A percentile compares a stretch with the other conserved stretches of the same genome.
Conservation (phyloP, 37 sponge, comb jelly and placozoan genomes). For the Aplysina aerophoba region DNA sequence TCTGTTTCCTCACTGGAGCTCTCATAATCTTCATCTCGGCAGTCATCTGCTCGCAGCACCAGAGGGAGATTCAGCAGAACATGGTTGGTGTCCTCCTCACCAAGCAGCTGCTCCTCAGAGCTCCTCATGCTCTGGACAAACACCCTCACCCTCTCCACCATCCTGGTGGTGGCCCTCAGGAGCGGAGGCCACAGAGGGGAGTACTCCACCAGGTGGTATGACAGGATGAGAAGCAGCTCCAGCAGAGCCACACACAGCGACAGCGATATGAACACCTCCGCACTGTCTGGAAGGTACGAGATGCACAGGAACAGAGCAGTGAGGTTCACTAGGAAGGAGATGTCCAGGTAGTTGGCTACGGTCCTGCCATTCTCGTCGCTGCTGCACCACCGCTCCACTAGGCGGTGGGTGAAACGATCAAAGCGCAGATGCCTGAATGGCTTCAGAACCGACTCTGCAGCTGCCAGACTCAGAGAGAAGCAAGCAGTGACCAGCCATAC, state of each 20-base stretch:
- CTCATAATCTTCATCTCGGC: not conserved
- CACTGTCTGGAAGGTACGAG: constrained; percentile 13
- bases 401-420: not conserved
- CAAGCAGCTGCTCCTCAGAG: not conserved
- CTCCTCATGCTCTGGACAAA: too few species aligned
- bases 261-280: not conserved
- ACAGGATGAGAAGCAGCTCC: not conserved
- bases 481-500: not conserved
- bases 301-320: constrained; percentile 12
- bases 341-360: constrained; percentile 20
- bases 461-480: not conserved
- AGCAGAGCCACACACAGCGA: not conserved
- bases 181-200: not conserved
- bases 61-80: not conserved
- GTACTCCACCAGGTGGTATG: constrained; percentile 10
- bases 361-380: not conserved
- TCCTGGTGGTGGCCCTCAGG: not conserved
- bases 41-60: constrained; percentile 1
- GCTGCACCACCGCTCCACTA: not conserved
- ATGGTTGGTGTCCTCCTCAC: not conserved
- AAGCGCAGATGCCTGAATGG: constrained; percentile 1
- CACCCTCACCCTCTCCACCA: not conserved
- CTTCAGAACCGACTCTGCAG: not conserved
- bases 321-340: constrained; percentile 14
- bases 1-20: too few species aligned